Percentiles rank a stretch among this genome's conserved stretches.
Evolutionary conservation across 2,888 invertebrate species (phyloP).

Genomic region (Himalopsyche tibetana): DNA sequence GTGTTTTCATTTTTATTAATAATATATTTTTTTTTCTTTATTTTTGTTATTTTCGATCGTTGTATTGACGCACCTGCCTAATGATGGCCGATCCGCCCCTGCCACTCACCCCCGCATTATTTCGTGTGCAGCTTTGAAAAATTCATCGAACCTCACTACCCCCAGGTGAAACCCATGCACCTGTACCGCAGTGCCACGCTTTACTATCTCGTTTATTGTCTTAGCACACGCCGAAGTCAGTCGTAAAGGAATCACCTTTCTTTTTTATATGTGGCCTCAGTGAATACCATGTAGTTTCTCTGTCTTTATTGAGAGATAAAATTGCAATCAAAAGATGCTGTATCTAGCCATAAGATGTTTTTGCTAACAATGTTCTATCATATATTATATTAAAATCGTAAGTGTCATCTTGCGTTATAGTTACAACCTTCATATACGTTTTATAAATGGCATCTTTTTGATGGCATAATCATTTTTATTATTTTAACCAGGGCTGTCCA

Average conservation of each 20-base stretch:
- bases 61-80: neutral
- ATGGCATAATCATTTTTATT: no score
- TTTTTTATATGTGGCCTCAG: neutral
- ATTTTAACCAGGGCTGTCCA: no score
- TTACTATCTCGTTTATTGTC: slow-evolving; percentile 25
- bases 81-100: neutral
- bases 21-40: no score
- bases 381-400: no score
- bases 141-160: slow-evolving; percentile 48
- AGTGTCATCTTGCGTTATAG: no score
- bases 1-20: no score
- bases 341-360: no score
- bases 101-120: neutral
- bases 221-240: neutral
- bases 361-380: no score
- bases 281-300: neutral
- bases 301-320: neutral
- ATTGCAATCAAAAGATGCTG: neutral
- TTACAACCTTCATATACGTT: no score
- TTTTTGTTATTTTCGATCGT: no score
- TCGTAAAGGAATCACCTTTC: slow-evolving; percentile 4
- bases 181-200: neutral
- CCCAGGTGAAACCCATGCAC: neutral
- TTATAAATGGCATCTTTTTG: no score
- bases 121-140: slow-evolving; percentile 45